Percentiles rank a stretch among this genome's conserved stretches.
These are phyloP conservation scores for Thunnus maccoyii DNA, from an alignment of 2,113 vertebrate species.

Conservation along the genomic window DNA sequence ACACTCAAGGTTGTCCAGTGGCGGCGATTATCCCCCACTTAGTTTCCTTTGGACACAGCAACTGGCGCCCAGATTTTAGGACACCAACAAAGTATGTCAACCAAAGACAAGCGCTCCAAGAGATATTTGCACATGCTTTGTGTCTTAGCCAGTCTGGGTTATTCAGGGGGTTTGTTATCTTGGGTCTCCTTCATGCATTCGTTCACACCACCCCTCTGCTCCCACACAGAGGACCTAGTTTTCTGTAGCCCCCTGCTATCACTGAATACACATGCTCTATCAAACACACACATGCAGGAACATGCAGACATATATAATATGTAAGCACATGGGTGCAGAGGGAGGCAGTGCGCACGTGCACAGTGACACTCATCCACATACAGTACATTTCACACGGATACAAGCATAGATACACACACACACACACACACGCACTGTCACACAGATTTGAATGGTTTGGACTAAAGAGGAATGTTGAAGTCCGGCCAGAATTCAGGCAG, in stretches of 20 bases:
- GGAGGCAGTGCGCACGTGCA: background rate
- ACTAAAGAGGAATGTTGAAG: slow-evolving; percentile 52
- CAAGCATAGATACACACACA: background rate
- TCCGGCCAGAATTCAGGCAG: slow-evolving; percentile 45
- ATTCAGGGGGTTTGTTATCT: slow-evolving; percentile 79
- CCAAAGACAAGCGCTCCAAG: slow-evolving; percentile 61
- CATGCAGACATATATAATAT: background rate
- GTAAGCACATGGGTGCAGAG: background rate
- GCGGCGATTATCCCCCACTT: slow-evolving; percentile 32
- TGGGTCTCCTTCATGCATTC: slow-evolving; percentile 58
- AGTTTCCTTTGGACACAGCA: slow-evolving; percentile 52
- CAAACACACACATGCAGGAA: slow-evolving; percentile 8
- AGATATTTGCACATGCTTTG: slow-evolving; percentile 79
- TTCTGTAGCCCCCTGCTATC: slow-evolving; percentile 57
- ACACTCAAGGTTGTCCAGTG: slow-evolving; percentile 14
- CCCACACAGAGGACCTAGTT: slow-evolving; percentile 52
- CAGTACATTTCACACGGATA: slow-evolving; percentile 1
- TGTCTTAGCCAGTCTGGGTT: slow-evolving; percentile 71
- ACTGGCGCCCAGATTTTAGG: slow-evolving; percentile 55
- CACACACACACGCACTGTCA: background rate
- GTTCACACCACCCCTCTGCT: slow-evolving; percentile 54
- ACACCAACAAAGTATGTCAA: slow-evolving; percentile 55
- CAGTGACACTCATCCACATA: background rate
- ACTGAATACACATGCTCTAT: slow-evolving; percentile 43
- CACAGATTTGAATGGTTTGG: slow-evolving; percentile 46